Percentiles rank a stretch among this genome's conserved stretches.
phyloP scores from a whole-genome alignment of 2,888 invertebrate genomes.

The Napeogenes sylphis region DNA sequence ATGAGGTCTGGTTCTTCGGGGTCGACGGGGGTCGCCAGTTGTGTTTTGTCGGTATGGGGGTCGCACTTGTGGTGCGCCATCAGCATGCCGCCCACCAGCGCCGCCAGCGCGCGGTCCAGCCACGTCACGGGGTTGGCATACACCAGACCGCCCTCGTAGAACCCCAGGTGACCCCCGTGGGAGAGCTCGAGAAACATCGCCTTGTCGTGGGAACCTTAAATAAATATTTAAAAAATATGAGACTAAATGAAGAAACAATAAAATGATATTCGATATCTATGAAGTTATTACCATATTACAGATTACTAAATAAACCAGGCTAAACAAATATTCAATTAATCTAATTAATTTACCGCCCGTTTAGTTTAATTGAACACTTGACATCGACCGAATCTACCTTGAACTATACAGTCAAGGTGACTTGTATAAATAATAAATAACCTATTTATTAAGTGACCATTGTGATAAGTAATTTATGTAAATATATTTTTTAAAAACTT shows the following conservation, averaged over 20 bases:
- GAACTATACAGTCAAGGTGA: slow-evolving; percentile 4
- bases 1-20: slow-evolving; percentile 64
- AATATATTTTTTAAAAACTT: too few species aligned
- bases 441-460: neutral
- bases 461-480: too few species aligned
- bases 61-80: slow-evolving; percentile 75
- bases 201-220: slow-evolving; percentile 80
- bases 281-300: neutral
- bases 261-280: neutral
- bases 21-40: slow-evolving; percentile 29
- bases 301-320: slow-evolving; percentile 1
- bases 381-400: neutral
- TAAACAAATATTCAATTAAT: slow-evolving; percentile 4
- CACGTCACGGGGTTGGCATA: slow-evolving; percentile 95
- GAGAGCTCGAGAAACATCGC: slow-evolving; percentile 87
- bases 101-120: slow-evolving; percentile 92
- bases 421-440: neutral
- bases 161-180: slow-evolving; percentile 96
- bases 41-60: slow-evolving; percentile 29
- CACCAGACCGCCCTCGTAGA: slow-evolving; percentile 92
- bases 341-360: neutral
- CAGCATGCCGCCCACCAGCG: slow-evolving; percentile 85
- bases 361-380: neutral
- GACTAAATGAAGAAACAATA: neutral
- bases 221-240: neutral